Percentiles rank a stretch among this genome's conserved stretches.
Evolutionary conservation across 1,140 invertebrate species (phyloP).

Genomic region (Zaprionus kolodkinae): DNA sequence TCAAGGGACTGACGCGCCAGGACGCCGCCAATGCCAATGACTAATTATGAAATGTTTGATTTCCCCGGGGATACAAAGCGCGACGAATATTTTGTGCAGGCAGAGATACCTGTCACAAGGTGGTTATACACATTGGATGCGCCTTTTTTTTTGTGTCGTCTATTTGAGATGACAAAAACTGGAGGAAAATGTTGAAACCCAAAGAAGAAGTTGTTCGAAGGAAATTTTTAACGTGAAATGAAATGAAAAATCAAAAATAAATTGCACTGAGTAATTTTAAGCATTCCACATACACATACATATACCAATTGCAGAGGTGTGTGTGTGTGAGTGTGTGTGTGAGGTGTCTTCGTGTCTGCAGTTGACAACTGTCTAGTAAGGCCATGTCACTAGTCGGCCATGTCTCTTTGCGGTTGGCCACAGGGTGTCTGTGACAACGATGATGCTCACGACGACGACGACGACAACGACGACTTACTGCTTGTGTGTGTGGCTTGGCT

Average conservation of each 20-base stretch:
- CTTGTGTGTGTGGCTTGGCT: slow-evolving; percentile 51
- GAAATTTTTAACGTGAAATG: slow-evolving; percentile 65
- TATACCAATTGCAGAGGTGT: slow-evolving; percentile 30
- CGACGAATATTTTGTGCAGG: slow-evolving; percentile 69
- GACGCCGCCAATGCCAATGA: slow-evolving; percentile 71
- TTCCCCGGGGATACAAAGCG: slow-evolving; percentile 74
- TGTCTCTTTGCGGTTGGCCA: slow-evolving; percentile 80
- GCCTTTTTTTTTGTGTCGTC: slow-evolving; percentile 55
- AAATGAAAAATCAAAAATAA: slow-evolving; percentile 82
- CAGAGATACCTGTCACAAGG: slow-evolving; percentile 47
- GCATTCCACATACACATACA: slow-evolving; percentile 67
- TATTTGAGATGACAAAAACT: slow-evolving; percentile 6
- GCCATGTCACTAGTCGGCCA: slow-evolving; percentile 77
- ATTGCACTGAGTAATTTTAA: slow-evolving; percentile 80
- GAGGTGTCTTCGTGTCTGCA: slow-evolving; percentile 45
- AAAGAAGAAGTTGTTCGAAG: not conserved
- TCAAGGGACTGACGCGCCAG: slow-evolving; percentile 41
- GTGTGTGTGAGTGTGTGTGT: slow-evolving; percentile 10
- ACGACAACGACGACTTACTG: slow-evolving; percentile 44
- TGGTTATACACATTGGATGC: slow-evolving; percentile 62
- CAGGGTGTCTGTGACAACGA: slow-evolving; percentile 77
- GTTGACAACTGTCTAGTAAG: slow-evolving; percentile 79
- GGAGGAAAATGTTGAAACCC: not conserved
- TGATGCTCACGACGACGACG: slow-evolving; percentile 40
- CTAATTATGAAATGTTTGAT: slow-evolving; percentile 84